Percentiles rank a stretch among this genome's conserved stretches.
phyloP scores from a whole-genome alignment of 2,888 invertebrate species.

The Eupithecia vulgata region DNA sequence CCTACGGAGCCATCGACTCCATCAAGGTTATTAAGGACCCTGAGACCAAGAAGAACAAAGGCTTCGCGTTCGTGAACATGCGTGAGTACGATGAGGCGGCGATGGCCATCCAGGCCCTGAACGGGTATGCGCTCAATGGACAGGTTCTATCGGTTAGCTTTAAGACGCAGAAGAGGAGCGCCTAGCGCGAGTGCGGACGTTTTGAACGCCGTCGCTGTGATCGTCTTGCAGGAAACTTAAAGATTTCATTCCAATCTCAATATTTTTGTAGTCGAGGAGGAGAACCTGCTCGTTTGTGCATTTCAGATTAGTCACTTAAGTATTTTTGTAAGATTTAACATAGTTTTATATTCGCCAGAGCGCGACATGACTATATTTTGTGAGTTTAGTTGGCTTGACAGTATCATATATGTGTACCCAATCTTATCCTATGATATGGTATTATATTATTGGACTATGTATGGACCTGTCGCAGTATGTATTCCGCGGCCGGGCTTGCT shows the following conservation, averaged over 20 bases:
- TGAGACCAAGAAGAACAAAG: slow-evolving; percentile 83
- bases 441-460: slow-evolving; percentile 81
- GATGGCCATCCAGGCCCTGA: slow-evolving; percentile 82
- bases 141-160: slow-evolving; percentile 84
- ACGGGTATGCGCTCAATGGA: slow-evolving; percentile 82
- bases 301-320: slow-evolving; percentile 83
- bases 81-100: slow-evolving; percentile 82
- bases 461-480: slow-evolving; percentile 80
- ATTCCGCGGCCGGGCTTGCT: slow-evolving; percentile 57
- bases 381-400: slow-evolving; percentile 81
- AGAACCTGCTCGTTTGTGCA: slow-evolving; percentile 79
- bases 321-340: slow-evolving; percentile 84
- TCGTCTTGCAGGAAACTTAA: slow-evolving; percentile 78
- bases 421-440: slow-evolving; percentile 79
- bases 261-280: slow-evolving; percentile 83
- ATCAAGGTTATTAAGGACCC: slow-evolving; percentile 83
- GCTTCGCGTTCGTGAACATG: slow-evolving; percentile 83
- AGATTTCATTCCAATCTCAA: slow-evolving; percentile 84
- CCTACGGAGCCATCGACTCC: slow-evolving; percentile 82
- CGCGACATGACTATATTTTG: slow-evolving; percentile 81
- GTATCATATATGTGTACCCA: slow-evolving; percentile 81
- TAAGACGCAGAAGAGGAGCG: slow-evolving; percentile 83
- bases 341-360: slow-evolving; percentile 81
- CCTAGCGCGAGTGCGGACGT: slow-evolving; percentile 75
- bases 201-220: slow-evolving; percentile 74